phyloP scores from a whole-genome alignment of 2,113 vertebrate species.

The Spheniscus mendiculus region DNA sequence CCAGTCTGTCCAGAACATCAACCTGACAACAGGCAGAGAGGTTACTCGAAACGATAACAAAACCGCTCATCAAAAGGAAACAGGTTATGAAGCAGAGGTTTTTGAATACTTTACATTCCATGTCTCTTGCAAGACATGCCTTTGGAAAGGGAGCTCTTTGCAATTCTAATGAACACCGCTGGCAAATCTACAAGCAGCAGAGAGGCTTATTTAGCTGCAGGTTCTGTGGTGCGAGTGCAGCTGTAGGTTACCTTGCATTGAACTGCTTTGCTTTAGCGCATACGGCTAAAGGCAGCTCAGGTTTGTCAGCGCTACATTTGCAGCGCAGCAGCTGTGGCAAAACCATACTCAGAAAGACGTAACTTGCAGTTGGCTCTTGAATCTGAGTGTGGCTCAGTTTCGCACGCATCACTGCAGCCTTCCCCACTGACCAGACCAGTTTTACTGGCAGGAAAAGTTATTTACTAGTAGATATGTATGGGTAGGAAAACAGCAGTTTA shows the following conservation, averaged over 20 bases:
- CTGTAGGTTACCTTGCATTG: neutral
- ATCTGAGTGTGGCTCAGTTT: neutral
- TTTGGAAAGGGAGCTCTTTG: neutral
- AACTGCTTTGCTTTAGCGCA: neutral
- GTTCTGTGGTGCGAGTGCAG: neutral
- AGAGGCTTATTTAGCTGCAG: neutral
- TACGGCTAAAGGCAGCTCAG: neutral
- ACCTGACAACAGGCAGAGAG: constrained; percentile 64
- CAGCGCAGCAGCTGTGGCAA: accelerated
- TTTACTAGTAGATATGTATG: neutral
- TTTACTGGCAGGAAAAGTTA: neutral
- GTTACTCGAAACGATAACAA: accelerated
- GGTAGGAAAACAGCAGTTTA: neutral
- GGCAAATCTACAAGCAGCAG: neutral
- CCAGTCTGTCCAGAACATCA: constrained; percentile 99
- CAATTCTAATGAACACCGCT: neutral
- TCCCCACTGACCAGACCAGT: neutral
- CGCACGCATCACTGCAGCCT: neutral
- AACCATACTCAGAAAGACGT: neutral
- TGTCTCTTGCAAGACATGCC: neutral
- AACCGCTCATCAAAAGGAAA: neutral
- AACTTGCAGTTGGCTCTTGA: neutral
- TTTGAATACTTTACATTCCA: neutral
- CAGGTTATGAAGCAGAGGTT: neutral
- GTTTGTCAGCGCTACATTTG: neutral